Conservation (phyloP, 2,888 invertebrate genomes). For the Carcina quercana region DNA sequence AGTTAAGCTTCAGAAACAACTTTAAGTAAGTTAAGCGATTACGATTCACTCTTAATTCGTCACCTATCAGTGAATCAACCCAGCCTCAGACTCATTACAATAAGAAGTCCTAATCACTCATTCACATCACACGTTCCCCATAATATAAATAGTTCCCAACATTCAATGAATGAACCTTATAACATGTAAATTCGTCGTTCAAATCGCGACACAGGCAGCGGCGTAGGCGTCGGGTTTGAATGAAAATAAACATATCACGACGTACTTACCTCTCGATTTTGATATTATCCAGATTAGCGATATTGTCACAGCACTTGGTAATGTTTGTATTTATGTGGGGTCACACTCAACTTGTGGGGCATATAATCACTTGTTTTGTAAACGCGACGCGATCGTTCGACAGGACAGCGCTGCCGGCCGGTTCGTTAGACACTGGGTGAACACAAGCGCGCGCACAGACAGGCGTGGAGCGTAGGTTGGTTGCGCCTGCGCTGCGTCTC, state of each 20-base stretch:
- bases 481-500: conserved; percentile 48
- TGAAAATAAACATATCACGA: conserved; percentile 60
- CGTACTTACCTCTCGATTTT: conserved; percentile 66
- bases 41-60: conserved; percentile 20
- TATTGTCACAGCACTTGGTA: conserved; percentile 48
- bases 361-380: conserved; percentile 49
- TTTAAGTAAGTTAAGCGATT: conserved; percentile 14
- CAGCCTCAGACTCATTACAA: conserved; percentile 30
- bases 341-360: conserved; percentile 55
- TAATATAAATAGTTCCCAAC: conserved; percentile 61
- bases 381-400: conserved; percentile 32
- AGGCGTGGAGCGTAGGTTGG: too few species aligned
- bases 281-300: conserved; percentile 68
- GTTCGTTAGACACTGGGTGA: conserved; percentile 43
- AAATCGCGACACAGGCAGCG: conserved; percentile 64
- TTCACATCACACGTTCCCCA: conserved; percentile 58
- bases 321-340: conserved; percentile 34
- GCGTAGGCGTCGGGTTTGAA: conserved; percentile 66
- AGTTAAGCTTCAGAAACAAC: conserved; percentile 18
- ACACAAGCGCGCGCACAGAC: conserved; percentile 20
- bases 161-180: conserved; percentile 65
- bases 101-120: conserved; percentile 51
- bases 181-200: conserved; percentile 71
- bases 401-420: conserved; percentile 38
- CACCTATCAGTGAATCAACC: conserved; percentile 39